These are phyloP conservation scores for Agriopis aurantiaria DNA, from an alignment of 2,888 invertebrate genomes.

Conservation along the genomic window DNA sequence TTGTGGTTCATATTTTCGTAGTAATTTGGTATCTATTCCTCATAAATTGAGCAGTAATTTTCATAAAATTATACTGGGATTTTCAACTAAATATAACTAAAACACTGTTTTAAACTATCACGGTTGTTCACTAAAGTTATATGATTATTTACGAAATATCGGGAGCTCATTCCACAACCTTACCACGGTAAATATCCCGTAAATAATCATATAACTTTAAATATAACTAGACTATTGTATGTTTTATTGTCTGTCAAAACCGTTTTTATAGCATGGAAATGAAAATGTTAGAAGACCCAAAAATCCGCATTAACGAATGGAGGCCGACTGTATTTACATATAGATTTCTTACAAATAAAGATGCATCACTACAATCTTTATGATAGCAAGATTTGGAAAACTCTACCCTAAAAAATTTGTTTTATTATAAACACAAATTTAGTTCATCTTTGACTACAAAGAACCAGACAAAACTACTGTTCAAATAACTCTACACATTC, in stretches of 20 bases:
- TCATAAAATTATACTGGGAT: neutral
- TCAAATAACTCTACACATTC: neutral
- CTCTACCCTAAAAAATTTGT: neutral
- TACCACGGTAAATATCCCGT: too few relatives aligned
- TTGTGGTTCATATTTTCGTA: neutral
- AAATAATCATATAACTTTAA: too few relatives aligned
- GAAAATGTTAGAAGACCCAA: too few relatives aligned
- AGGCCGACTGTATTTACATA: neutral
- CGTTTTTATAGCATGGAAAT: too few relatives aligned
- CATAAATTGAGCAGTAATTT: neutral
- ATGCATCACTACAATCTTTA: too few relatives aligned
- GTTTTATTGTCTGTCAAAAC: too few relatives aligned
- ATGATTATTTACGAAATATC: too few relatives aligned
- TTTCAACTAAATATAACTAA: too few relatives aligned
- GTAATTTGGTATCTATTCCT: neutral
- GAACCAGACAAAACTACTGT: neutral
- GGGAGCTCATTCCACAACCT: too few relatives aligned
- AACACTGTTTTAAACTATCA: too few relatives aligned
- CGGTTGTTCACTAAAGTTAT: too few relatives aligned
- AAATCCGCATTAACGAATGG: neutral
- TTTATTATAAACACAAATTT: neutral
- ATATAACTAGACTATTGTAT: too few relatives aligned
- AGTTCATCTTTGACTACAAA: neutral
- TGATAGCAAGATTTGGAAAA: neutral
- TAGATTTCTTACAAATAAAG: neutral